Conservation (phyloP, 2,797 vertebrate species). For the Thripadectes ignobilis region DNA sequence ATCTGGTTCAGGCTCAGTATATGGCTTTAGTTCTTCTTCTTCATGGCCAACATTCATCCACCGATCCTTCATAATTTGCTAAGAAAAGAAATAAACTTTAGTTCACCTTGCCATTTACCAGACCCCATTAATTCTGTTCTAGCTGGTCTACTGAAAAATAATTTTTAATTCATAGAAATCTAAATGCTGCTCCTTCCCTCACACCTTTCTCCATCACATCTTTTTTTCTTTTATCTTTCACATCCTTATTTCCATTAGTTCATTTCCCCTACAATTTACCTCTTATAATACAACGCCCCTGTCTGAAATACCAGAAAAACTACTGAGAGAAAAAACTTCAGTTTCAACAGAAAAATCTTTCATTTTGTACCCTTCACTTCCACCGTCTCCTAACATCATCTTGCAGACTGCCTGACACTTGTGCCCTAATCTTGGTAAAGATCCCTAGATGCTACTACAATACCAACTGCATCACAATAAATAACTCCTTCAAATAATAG, state of each 20-base stretch:
- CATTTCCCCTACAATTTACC: background rate
- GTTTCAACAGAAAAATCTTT: background rate
- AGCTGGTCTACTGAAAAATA: background rate
- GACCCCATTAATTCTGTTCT: background rate
- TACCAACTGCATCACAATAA: background rate
- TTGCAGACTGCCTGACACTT: background rate
- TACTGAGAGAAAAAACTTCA: background rate
- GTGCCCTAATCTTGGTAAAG: background rate
- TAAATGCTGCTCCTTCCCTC: background rate
- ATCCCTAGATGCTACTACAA: background rate
- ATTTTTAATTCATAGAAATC: background rate
- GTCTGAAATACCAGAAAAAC: background rate
- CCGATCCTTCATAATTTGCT: slow-evolving; percentile 99
- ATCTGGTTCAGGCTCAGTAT: slow-evolving; percentile 91
- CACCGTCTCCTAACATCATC: background rate
- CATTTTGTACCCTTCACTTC: background rate
- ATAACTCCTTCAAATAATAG: background rate
- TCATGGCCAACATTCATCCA: slow-evolving; percentile 99
- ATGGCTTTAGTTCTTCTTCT: slow-evolving; percentile 94
- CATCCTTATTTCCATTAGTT: background rate
- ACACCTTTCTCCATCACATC: background rate
- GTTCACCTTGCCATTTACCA: background rate
- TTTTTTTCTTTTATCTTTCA: background rate
- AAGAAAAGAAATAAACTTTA: slow-evolving; percentile 26
- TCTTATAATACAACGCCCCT: background rate